Evolutionary conservation across 2,888 invertebrate species (phyloP).

Genomic region (Tribolium freemani): DNA sequence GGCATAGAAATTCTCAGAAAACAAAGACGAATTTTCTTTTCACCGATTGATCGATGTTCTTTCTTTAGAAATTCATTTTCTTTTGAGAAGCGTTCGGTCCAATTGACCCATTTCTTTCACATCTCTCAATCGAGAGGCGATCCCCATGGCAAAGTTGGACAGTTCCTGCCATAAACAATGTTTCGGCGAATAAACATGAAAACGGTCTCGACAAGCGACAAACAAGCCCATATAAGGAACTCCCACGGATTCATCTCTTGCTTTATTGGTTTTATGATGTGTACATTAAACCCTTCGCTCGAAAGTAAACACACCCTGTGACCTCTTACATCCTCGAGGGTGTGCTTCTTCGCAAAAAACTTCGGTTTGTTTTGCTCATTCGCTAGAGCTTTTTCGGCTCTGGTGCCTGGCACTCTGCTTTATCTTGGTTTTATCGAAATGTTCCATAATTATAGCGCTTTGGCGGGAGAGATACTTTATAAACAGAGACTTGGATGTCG

Average conservation of each 20-base stretch:
- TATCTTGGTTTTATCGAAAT: constrained; percentile 12
- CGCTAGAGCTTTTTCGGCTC: not conserved
- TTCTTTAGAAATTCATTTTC: not conserved
- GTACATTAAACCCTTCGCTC: constrained; percentile 9
- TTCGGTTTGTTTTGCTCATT: constrained; percentile 1
- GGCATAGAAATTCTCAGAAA: not conserved
- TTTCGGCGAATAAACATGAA: not conserved
- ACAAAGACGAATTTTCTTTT: not conserved
- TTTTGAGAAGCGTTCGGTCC: not conserved
- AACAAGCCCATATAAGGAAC: constrained; percentile 4
- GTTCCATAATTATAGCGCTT: constrained; percentile 9
- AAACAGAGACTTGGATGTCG: constrained; percentile 8
- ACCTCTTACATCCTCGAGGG: not conserved
- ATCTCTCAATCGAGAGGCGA: too few species aligned
- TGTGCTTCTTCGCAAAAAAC: not conserved
- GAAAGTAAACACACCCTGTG: not conserved
- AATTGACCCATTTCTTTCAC: not conserved
- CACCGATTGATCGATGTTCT: not conserved
- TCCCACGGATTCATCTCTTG: not conserved
- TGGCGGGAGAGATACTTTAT: constrained; percentile 9
- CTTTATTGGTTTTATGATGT: constrained; percentile 13
- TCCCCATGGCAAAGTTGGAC: not conserved
- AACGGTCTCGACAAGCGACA: not conserved
- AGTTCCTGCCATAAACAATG: not conserved
- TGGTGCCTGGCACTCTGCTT: not conserved